phyloP scores from a whole-genome alignment of 2,113 vertebrate genomes.

The Pipra filicauda region DNA sequence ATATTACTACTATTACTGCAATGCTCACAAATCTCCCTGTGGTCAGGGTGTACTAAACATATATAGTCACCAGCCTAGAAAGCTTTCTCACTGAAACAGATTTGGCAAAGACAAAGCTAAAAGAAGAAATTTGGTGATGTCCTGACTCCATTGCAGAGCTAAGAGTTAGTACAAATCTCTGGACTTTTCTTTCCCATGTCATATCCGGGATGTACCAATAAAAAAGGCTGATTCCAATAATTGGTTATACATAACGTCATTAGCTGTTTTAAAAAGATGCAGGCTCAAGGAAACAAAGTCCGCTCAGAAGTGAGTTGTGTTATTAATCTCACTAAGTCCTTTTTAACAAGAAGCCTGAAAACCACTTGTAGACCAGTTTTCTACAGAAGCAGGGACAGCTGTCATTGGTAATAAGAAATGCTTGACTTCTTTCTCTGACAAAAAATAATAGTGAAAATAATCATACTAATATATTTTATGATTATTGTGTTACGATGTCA shows the following conservation, averaged over 20 bases:
- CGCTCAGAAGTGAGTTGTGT: background rate
- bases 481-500: background rate
- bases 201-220: background rate
- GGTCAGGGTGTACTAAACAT: background rate
- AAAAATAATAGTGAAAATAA: background rate
- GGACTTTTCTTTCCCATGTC: background rate
- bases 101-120: background rate
- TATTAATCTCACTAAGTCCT: background rate
- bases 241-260: background rate
- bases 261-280: background rate
- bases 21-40: background rate
- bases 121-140: background rate
- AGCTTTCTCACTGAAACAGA: background rate
- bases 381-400: background rate
- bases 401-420: background rate
- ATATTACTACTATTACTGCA: background rate
- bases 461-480: background rate
- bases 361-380: background rate
- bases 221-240: background rate
- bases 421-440: background rate
- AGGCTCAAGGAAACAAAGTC: background rate
- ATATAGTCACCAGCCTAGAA: background rate
- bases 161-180: background rate
- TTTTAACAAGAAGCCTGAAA: background rate
- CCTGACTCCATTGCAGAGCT: background rate